Evolutionary conservation across 2,888 invertebrate species (phyloP), one percentile per base, ranked within the genome.

Genomic region (Loripinus fragilis): DNA sequence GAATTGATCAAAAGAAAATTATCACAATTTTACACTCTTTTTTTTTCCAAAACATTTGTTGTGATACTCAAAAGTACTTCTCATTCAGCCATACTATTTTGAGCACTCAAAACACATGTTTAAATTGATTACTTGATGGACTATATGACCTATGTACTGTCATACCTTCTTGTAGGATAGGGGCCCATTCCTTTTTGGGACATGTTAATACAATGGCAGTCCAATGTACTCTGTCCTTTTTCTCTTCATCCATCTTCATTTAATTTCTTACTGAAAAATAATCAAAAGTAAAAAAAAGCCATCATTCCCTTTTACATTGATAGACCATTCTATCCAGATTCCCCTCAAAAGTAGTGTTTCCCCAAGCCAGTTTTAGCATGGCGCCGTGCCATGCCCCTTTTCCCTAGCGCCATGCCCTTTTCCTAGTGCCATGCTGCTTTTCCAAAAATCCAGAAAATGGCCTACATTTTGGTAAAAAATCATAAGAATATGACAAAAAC

Each of bases 151-250:
- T 20, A 17, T 45, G 45, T 20, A 45, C 7, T n/a, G 20, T 17
- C 48, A 65, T 81, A 92, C 93, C 92, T 86, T 87, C 87, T 74
- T 92, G 92, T 55, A 90, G 83, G 8, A 90, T 85, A 45, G 87
- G 85, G 25, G 91, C 88, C 88, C 89, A 90, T 60, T 89, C 84
- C 68, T 88, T 88, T 73, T 87, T 89, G 20, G 90, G 87, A 69
- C 91, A 92, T n/a, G 93, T 92, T 52, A 93, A 74, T 3, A 93
- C 91, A 73, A 93, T 89, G 28, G 92, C 92, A 70, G 92, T 91
- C 93, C 93, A 93, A 52, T 85, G 85, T 48, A 89, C 87, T 69
- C 20, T 20, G 10, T 33, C 20, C 7, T 2, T 23, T 17, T 17
- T 60, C 3, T 33, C 60, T 33, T 60, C 60, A 8, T 60, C 74